phyloP scores from a whole-genome alignment of 2,113 vertebrate species.

The Anolis sagrei region DNA sequence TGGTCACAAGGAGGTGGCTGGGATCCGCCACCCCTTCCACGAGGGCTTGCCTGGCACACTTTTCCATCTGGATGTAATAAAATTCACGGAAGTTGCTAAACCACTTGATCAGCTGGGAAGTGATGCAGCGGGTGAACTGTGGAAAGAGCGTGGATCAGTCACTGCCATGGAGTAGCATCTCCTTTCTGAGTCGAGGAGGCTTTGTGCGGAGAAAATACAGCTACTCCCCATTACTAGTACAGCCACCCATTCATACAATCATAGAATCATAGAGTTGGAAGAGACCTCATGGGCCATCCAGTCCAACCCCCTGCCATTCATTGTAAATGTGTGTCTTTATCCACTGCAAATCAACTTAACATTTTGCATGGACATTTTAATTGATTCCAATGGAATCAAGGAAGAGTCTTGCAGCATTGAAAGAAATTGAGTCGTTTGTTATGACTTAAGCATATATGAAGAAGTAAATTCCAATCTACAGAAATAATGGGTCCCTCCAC shows the following conservation, averaged over 20 bases:
- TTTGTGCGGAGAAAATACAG: neutral
- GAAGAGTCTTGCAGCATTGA: neutral
- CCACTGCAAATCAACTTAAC: neutral
- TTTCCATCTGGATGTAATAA: constrained; percentile 99
- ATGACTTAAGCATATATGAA: neutral
- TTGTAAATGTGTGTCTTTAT: neutral
- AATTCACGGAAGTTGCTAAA: constrained; percentile 99
- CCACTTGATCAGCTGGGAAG: constrained; percentile 98
- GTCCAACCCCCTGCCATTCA: too few species aligned
- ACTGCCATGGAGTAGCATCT: neutral
- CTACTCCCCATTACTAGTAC: neutral
- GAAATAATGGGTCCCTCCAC: too few species aligned
- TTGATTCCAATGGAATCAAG: neutral
- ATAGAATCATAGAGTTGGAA: too few species aligned
- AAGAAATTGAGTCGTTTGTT: neutral
- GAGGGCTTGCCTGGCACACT: constrained; percentile 92
- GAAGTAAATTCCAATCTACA: neutral
- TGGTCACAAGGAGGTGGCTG: constrained; percentile 83
- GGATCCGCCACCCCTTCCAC: constrained; percentile 83
- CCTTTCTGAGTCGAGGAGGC: neutral
- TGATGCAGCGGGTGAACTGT: constrained; percentile 96
- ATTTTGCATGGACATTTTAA: neutral
- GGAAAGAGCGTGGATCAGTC: neutral
- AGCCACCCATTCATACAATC: neutral
- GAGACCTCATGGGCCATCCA: too few species aligned